phyloP scores from a whole-genome alignment of 2,113 vertebrate species.

The Halcyon senegalensis region DNA sequence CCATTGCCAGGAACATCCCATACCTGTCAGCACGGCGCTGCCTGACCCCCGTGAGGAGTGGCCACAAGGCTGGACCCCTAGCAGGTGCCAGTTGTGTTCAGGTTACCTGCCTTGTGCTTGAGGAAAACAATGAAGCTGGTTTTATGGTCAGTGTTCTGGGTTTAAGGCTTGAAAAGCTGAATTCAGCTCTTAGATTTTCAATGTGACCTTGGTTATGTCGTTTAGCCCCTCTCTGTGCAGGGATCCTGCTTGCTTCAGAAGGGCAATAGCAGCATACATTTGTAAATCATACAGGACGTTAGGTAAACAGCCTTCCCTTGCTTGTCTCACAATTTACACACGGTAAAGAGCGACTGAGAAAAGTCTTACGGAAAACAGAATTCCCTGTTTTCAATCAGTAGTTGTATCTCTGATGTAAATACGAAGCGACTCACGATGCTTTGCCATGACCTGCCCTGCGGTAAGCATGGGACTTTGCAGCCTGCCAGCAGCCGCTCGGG shows the following conservation, averaged over 20 bases:
- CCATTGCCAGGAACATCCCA: not conserved
- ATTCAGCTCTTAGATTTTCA: not conserved
- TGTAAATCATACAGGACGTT: not conserved
- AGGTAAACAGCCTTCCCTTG: not conserved
- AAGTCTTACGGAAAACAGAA: not conserved
- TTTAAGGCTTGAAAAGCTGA: not conserved
- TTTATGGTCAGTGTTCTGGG: not conserved
- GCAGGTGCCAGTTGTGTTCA: not conserved
- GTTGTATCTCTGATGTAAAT: not conserved
- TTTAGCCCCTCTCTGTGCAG: not conserved
- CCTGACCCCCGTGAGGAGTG: not conserved
- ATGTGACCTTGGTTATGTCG: not conserved
- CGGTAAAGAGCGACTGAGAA: not conserved
- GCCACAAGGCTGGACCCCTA: not conserved
- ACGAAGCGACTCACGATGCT: not conserved
- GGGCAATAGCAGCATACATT: not conserved
- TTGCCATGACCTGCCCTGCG: not conserved
- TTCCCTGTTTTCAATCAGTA: not conserved
- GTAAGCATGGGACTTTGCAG: rapidly evolving
- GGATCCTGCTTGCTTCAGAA: rapidly evolving
- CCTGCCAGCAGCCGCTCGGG: not conserved
- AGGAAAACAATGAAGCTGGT: not conserved
- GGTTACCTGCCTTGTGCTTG: not conserved
- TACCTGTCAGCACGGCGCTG: not conserved
- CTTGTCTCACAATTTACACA: not conserved